Conservation (phyloP, 2,797 vertebrate species). For the Ctenochaetus hawaiiensis region DNA sequence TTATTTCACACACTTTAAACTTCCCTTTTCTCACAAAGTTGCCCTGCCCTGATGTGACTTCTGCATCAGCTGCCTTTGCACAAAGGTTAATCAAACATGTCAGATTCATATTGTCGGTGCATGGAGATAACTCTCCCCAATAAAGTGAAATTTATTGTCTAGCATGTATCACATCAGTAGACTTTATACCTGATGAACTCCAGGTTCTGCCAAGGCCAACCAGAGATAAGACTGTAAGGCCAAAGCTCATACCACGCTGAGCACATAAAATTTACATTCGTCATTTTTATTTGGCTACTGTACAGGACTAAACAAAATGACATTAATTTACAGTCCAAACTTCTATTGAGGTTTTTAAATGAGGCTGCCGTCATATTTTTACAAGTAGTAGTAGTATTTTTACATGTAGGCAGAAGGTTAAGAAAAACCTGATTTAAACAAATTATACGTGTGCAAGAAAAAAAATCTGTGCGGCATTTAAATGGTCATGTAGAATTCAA, state of each 20-base stretch:
- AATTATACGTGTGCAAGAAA: too few relatives aligned
- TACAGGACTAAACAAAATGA: too few relatives aligned
- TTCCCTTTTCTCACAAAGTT: not conserved
- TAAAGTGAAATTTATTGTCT: not conserved
- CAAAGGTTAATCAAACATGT: conserved; percentile 5
- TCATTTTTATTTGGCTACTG: not conserved
- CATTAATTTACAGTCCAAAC: too few relatives aligned
- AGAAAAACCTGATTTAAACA: too few relatives aligned
- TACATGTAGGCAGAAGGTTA: too few relatives aligned
- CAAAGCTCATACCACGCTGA: conserved; percentile 14
- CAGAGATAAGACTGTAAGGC: conserved; percentile 1
- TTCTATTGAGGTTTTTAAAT: too few relatives aligned
- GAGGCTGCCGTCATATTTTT: too few relatives aligned
- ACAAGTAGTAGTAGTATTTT: too few relatives aligned
- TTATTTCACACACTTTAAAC: not conserved
- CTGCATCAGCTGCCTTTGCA: not conserved
- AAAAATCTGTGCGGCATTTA: too few relatives aligned
- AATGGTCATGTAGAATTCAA: too few relatives aligned
- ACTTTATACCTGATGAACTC: conserved; percentile 22
- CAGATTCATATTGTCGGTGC: not conserved
- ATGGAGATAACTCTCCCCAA: not conserved
- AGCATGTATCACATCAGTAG: not conserved
- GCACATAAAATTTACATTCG: not conserved
- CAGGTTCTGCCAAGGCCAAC: not conserved
- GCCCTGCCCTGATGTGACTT: not conserved